These are phyloP conservation scores for Vesta saturnalis DNA, from an alignment of 2,888 invertebrate species.

Conservation along the genomic window DNA sequence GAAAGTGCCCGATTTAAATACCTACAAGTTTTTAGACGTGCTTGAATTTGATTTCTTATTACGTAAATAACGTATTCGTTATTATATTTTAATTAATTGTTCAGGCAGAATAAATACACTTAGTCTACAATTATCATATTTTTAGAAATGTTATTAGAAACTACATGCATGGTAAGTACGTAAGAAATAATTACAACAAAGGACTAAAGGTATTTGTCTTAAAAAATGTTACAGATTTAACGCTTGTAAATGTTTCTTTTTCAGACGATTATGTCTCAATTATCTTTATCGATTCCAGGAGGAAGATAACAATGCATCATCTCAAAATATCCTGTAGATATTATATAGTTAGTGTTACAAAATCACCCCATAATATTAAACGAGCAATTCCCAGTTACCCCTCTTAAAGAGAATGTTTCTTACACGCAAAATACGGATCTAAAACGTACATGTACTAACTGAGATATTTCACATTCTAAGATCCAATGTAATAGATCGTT, in stretches of 20 bases:
- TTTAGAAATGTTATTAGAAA: too few relatives aligned
- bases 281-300: conserved; percentile 23
- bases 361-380: conserved; percentile 53
- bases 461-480: conserved; percentile 51
- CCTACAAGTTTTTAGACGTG: too few relatives aligned
- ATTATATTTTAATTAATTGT: too few relatives aligned
- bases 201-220: too few relatives aligned
- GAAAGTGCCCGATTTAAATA: too few relatives aligned
- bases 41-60: too few relatives aligned
- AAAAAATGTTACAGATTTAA: conserved; percentile 1
- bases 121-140: too few relatives aligned
- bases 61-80: too few relatives aligned
- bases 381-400: conserved; percentile 46
- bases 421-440: conserved; percentile 36
- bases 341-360: conserved; percentile 51
- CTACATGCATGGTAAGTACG: too few relatives aligned
- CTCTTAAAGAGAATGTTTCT: conserved; percentile 47
- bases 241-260: not conserved
- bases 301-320: conserved; percentile 23
- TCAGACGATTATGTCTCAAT: conserved; percentile 10
- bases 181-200: too few relatives aligned
- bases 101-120: too few relatives aligned
- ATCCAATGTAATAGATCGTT: conserved; percentile 55
- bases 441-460: conserved; percentile 46
- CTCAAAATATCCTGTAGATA: conserved; percentile 35